Percentiles rank a stretch among this genome's conserved stretches.
Evolutionary conservation across 1,140 invertebrate species (phyloP).

Genomic region (Drosophila mayri): DNA sequence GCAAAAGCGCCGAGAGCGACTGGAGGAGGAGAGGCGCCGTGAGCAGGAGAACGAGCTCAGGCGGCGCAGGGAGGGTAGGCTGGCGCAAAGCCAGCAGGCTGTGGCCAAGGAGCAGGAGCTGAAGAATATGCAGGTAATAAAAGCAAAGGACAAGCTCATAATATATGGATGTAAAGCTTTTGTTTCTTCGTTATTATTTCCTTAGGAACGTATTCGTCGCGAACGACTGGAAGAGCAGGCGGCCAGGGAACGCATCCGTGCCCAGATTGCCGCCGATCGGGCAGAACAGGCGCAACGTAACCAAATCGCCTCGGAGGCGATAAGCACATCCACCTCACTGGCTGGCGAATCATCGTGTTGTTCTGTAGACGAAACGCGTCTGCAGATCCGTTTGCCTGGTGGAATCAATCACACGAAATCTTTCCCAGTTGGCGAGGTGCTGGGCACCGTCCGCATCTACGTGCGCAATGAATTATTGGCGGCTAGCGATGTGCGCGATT

Average conservation of each 20-base stretch:
- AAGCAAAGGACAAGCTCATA: not conserved
- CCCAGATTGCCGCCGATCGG: conserved; percentile 91
- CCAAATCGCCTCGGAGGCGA: conserved; percentile 2
- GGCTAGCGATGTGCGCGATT: conserved; percentile 85
- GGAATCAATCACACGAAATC: conserved; percentile 86
- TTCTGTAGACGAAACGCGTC: conserved; percentile 88
- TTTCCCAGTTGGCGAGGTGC: conserved; percentile 78
- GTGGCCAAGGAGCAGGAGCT: conserved; percentile 91
- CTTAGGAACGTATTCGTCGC: conserved; percentile 68
- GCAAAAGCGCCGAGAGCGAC: conserved; percentile 31
- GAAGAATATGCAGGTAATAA: conserved; percentile 87
- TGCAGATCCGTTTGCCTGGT: conserved; percentile 94
- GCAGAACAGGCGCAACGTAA: conserved; percentile 77
- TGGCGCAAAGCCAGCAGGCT: conserved; percentile 89
- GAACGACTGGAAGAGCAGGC: conserved; percentile 88
- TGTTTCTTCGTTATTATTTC: not conserved
- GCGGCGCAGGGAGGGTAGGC: conserved; percentile 89
- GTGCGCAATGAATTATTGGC: conserved; percentile 74
- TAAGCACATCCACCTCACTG: conserved; percentile 83
- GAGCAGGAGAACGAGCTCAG: conserved; percentile 87
- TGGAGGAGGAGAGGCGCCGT: conserved; percentile 42
- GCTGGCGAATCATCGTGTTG: conserved; percentile 9
- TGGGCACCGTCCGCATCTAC: conserved; percentile 81
- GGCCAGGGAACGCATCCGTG: conserved; percentile 88
- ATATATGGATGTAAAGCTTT: not conserved